Evolutionary conservation across 2,113 vertebrate genomes (phyloP), one percentile per base, ranked within the genome.

Genomic region (Nycticryphes semicollaris): DNA sequence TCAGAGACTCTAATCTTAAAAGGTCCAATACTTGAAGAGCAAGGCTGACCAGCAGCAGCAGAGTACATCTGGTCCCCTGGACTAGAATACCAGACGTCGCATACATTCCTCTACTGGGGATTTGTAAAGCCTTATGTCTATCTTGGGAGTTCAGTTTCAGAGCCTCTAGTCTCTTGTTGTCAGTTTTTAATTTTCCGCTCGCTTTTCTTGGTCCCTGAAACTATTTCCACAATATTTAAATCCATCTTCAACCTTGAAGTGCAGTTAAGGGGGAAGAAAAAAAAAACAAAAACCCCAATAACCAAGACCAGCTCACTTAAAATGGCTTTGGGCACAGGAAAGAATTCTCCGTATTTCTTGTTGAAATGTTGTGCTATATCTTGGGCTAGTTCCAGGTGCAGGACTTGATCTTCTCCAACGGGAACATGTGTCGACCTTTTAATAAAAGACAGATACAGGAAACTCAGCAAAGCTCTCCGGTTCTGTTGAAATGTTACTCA

Each of bases 351-450:
- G 20, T 98, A 99, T 90, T 96, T 98, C 91, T 98, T 96, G 98
- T 99, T 99, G 98, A 99, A 99, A 94, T 98, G 98, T 39, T 98
- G 98, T 69, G 99, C 99, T 76, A 98, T 97, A 95, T 99, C 99
- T 97, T 99, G 99, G 76, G 98, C 98, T 83, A 99, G 98, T 96
- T 99, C 99, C 97, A 99, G 97, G 97, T 99, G 99, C 96, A 99
- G 98, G 97, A 99, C 97, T 98, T 99, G 99, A 96, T 99, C 99
- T 96, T 99, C 99, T 83, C 99, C 99, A 28, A 99, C 99, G 4
- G 99, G 99, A 88, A 99, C 98, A 60, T 96, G 98, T 90, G 99
- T 99, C 77, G 99, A 99, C 98, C 99, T 99, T 97, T 97, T 98
- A 98, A 97, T 97, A 94, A 94, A 96, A 98, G 92, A 97, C 97